Evolutionary conservation across 2,797 vertebrate genomes (phyloP).

Genomic region (Sylvia borin): DNA sequence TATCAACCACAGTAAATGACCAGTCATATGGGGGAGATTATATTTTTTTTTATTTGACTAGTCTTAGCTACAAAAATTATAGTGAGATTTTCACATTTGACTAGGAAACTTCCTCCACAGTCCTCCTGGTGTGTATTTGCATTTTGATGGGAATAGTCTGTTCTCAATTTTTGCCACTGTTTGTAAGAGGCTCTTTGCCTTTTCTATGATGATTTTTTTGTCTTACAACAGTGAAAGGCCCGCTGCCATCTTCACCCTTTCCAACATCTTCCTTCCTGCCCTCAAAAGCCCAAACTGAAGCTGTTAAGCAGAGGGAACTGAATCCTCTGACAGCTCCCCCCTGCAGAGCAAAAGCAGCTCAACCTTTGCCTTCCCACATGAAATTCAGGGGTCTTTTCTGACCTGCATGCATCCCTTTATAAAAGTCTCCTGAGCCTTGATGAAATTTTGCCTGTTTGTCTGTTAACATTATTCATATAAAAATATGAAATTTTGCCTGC

Average conservation of each 20-base stretch:
- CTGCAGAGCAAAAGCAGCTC: neutral
- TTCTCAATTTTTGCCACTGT: neutral
- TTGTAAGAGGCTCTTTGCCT: neutral
- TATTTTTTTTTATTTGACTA: neutral
- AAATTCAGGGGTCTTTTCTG: neutral
- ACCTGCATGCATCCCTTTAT: neutral
- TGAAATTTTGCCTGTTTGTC: neutral
- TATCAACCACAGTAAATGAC: neutral
- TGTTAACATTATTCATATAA: too few relatives aligned
- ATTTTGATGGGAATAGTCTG: neutral
- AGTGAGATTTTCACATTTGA: neutral
- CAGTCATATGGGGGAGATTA: neutral
- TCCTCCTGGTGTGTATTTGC: neutral
- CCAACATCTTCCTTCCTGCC: too few relatives aligned
- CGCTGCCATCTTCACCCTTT: neutral
- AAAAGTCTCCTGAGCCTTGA: fast-evolving
- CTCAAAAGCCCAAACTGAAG: neutral
- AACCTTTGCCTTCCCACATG: neutral
- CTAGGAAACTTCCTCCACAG: neutral
- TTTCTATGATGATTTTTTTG: neutral
- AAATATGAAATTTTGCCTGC: neutral
- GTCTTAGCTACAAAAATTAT: neutral
- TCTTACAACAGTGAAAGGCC: neutral
- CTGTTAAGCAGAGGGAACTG: neutral
- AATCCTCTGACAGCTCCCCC: neutral